phyloP scores from a whole-genome alignment of 2,113 vertebrate genomes.

The Setophaga kirtlandii region DNA sequence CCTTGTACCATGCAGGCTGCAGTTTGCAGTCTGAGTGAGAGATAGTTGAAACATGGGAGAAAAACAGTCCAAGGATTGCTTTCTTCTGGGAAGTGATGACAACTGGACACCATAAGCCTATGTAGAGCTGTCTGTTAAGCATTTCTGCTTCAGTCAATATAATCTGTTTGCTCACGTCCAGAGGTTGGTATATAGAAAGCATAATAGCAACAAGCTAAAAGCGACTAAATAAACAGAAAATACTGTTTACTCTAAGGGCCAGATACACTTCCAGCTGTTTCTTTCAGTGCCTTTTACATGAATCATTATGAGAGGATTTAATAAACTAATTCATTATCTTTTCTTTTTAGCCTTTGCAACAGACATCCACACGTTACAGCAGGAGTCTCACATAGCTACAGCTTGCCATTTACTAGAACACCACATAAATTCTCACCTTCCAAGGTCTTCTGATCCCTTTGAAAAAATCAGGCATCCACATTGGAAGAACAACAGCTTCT shows the following conservation, averaged over 20 bases:
- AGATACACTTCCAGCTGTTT: neutral
- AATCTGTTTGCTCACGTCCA: neutral
- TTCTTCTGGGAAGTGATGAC: neutral
- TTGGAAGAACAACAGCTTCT: slow-evolving; percentile 85
- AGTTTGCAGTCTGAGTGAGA: neutral
- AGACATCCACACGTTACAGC: neutral
- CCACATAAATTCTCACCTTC: slow-evolving; percentile 73
- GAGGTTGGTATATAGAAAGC: neutral
- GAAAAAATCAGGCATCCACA: slow-evolving; percentile 89
- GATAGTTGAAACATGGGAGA: neutral
- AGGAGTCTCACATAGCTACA: neutral
- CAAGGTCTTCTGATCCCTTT: slow-evolving; percentile 85
- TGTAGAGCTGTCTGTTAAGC: neutral
- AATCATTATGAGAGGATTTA: neutral
- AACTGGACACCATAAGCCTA: neutral
- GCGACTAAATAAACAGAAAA: neutral
- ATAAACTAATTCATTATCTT: neutral
- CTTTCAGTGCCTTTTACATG: neutral
- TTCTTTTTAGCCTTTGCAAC: neutral
- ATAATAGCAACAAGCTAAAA: neutral
- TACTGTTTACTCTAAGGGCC: neutral
- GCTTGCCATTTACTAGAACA: neutral
- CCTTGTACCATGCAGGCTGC: neutral
- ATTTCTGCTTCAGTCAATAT: neutral
- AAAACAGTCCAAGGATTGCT: neutral